Base-by-base conservation (phyloP, 53 echinoderm and acorn worm genomes). In the Echinometra lucunter region DNA sequence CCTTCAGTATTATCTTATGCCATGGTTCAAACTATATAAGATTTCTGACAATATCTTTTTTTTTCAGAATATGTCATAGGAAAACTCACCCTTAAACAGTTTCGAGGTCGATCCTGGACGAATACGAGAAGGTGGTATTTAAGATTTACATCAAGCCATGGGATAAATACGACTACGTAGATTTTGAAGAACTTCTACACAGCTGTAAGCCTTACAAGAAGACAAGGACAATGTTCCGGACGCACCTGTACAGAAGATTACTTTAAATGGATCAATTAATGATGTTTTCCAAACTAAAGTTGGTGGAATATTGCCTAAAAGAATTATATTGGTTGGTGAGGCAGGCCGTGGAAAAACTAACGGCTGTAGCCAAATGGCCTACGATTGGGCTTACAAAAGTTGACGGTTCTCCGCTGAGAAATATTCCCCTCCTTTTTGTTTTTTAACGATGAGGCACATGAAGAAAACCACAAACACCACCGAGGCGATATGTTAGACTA, bases 261-360 rank as follows among this genome's bases (percentile, higher is more conserved):
- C 35, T 40, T 78, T 78, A 40, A 42, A 23, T 0, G 66, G 66
- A 60, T 91, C 91, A n/a, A 45, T 91, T 44, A 66, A 60, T 44
- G 91, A 91, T 66, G 45, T 91, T 21, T 91, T 91, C 28, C 3
- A 66, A 19, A 45, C 37, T 34, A 6, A 45, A 32, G 49, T 92
- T 34, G 27, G 13, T 18, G 47, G 35, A 5, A 49, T 6, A 11
- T 45, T 69, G 44, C 92, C 72, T 4, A 28, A 3, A 21, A 67
- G 92, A 74, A 92, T 70, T 16, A 28, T 92, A 11, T 2, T 92
- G n/a, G 44, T 70, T 27, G 92, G 69, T 11, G 44, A 44, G 2
- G 92, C 70, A 25, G 92, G 92, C 27, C 12, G 92, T 19, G 92
- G 92, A 7, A 92, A 92, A 47, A 72, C 92, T 32, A 67, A 44